Conservation (phyloP, 2,888 invertebrate species). For the Smittia sp. region DNA sequence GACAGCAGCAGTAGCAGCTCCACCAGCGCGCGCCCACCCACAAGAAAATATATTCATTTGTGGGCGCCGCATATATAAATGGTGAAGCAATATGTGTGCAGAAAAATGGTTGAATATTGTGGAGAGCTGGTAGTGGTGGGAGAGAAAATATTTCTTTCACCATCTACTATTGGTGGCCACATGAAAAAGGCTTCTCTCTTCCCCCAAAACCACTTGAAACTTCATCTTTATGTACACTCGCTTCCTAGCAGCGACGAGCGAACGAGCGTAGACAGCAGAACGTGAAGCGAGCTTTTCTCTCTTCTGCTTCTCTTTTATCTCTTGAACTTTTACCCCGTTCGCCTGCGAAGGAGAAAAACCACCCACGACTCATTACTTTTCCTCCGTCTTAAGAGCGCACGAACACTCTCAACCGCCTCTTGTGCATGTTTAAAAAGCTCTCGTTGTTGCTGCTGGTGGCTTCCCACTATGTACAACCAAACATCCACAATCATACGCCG, state of each 20-base stretch:
- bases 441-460: conserved; percentile 27
- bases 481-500: conserved; percentile 2
- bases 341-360: neutral
- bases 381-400: conserved; percentile 4
- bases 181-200: neutral
- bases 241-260: neutral
- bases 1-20: neutral
- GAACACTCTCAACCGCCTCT: neutral
- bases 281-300: neutral
- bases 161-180: conserved; percentile 39
- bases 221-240: conserved; percentile 34
- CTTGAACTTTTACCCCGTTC: neutral
- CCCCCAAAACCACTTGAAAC: conserved; percentile 39
- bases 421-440: conserved; percentile 23
- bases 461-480: neutral
- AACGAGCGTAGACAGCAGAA: neutral
- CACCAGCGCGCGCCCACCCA: conserved; percentile 36
- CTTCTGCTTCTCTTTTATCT: neutral
- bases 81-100: conserved; percentile 41
- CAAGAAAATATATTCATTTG: conserved; percentile 41
- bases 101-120: conserved; percentile 41
- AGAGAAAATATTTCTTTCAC: conserved; percentile 9
- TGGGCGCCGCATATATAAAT: conserved; percentile 36
- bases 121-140: conserved; percentile 6
- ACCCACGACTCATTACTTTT: conserved; percentile 16